Percentiles rank a stretch among this genome's conserved stretches.
Conservation (phyloP, 2,888 invertebrate species). For the Amorpha juglandis region DNA sequence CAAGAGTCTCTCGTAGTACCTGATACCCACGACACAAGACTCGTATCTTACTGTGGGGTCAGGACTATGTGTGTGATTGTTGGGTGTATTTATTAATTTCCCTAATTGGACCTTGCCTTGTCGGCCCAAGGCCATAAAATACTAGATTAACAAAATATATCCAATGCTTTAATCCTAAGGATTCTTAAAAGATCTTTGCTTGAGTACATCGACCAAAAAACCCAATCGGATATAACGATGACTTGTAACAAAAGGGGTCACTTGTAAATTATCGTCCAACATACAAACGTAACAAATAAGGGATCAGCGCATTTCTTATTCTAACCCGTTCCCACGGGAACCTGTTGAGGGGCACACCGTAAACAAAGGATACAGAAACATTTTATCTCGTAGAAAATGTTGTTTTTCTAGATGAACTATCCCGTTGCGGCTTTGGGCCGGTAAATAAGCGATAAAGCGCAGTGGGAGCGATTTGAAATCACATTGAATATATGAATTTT, state of each 20-base stretch:
- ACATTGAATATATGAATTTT: constrained; percentile 16
- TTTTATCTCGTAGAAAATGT: constrained; percentile 19
- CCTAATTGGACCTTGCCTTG: too few relatives aligned
- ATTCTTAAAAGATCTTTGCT: too few relatives aligned
- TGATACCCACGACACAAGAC: too few relatives aligned
- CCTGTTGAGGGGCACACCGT: constrained; percentile 20
- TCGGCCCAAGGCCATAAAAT: too few relatives aligned
- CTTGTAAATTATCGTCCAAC: background rate
- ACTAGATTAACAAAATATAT: too few relatives aligned
- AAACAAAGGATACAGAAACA: constrained; percentile 21
- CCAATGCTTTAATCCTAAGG: too few relatives aligned
- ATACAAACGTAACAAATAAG: constrained; percentile 20
- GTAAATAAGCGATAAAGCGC: constrained; percentile 11
- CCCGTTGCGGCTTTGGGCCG: constrained; percentile 2
- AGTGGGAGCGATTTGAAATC: constrained; percentile 3
- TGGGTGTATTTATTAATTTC: too few relatives aligned
- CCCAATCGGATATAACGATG: background rate
- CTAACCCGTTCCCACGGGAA: constrained; percentile 11
- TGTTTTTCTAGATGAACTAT: constrained; percentile 10
- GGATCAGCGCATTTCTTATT: background rate
- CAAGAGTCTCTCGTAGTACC: too few relatives aligned
- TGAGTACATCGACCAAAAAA: background rate
- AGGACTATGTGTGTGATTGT: too few relatives aligned
- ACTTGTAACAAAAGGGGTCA: constrained; percentile 5
- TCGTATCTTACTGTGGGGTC: too few relatives aligned